Evolutionary conservation across 1,140 invertebrate genomes (phyloP), one percentile per base, ranked within the genome.

Genomic region (Brachionus angularis): DNA sequence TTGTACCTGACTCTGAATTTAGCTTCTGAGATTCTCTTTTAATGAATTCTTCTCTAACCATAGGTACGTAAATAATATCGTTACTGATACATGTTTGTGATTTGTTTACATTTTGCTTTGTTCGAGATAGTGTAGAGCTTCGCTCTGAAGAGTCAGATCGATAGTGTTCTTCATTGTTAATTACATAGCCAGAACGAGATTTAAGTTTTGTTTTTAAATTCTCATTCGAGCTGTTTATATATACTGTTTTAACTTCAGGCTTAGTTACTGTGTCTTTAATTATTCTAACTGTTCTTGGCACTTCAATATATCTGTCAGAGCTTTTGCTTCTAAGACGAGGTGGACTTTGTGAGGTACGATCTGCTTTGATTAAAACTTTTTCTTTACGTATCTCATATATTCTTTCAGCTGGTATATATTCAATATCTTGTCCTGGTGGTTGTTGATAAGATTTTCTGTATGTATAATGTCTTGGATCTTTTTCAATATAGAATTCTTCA

Each of bases 41-140:
- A 18, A 67, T 67, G 36, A 67, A 67, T n/a, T 67, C 62, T 23
- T 67, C 62, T 10, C 47, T 27, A 50, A 67, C 62, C 62, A 67
- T 67, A 8, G 62, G 62, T 50, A 67, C 62, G 36, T 67, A 67
- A 47, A 67, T 67, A n/a, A 67, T 67, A 5, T 67, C 62, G 36
- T 50, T 67, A 21, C 47, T 50, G 3, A 58, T n/a, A 16, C 53
- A 58, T 23, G 39, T n/a, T 14, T 58, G 53, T 23, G 53, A 58
- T 58, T 58, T 58, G 21, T 58, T 58, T 36, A 23, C 5, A 36
- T 36, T 39, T 39, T 27, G 33, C 23, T 39, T 58, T 14, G 18
- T 39, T 36, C n/a, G 18, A 39, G 21, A 39, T 58, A 42, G 14
- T 7, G 39, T 5, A 14, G 25, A 21, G 14, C 25, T 33, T 58